A percentile compares a stretch with the other conserved stretches of the same genome.
Evolutionary conservation across 2,797 vertebrate genomes (phyloP).

Genomic region (Acanthis flammea): DNA sequence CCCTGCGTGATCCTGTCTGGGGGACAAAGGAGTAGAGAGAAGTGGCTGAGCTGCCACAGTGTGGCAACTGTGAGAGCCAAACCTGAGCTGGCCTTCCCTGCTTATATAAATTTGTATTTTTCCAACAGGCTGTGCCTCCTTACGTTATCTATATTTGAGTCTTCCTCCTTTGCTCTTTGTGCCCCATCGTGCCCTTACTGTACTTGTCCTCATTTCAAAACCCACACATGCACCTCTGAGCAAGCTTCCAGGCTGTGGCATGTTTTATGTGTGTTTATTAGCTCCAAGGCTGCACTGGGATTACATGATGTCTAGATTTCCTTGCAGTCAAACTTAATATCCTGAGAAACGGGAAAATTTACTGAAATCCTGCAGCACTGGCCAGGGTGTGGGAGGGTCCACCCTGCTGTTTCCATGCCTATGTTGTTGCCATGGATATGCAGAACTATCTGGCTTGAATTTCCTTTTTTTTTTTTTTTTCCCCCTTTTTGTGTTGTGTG

Average conservation of each 20-base stretch:
- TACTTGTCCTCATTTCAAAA: neutral
- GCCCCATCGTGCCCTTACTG: accelerated
- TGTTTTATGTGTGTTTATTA: conserved; percentile 63
- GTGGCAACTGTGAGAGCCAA: neutral
- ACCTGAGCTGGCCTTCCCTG: neutral
- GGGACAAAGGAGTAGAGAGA: neutral
- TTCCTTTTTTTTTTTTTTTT: neutral
- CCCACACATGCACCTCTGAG: neutral
- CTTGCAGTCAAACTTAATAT: conserved; percentile 69
- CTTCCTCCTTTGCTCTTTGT: neutral
- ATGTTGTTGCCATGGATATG: neutral
- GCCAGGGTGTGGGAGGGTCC: neutral
- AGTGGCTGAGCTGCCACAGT: neutral
- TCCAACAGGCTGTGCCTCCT: neutral
- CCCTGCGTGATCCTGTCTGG: accelerated
- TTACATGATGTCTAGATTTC: conserved; percentile 72
- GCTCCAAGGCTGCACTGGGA: conserved; percentile 42
- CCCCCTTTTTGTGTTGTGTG: accelerated
- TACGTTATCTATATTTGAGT: neutral
- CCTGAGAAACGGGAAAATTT: conserved; percentile 66
- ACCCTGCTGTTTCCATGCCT: neutral
- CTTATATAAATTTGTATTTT: neutral
- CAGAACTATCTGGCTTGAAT: neutral
- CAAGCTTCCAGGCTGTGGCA: conserved; percentile 10
- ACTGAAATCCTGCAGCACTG: conserved; percentile 27